phyloP scores from a whole-genome alignment of 2,797 vertebrate species.

The Podarcis siculus region DNA sequence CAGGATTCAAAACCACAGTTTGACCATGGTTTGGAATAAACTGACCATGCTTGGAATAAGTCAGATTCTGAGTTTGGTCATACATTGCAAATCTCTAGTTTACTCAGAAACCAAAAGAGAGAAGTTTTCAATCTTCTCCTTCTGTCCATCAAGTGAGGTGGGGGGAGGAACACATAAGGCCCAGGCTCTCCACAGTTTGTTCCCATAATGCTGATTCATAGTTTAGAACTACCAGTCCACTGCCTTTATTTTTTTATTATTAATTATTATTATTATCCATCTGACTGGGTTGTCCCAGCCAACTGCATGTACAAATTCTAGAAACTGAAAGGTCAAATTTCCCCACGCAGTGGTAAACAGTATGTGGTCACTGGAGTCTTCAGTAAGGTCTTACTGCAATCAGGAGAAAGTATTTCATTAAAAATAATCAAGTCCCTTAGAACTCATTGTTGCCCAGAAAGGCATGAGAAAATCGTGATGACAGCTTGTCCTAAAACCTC shows the following conservation, averaged over 20 bases:
- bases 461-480: not conserved
- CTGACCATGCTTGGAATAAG: not conserved
- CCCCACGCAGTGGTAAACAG: not conserved
- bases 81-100: not conserved
- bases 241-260: not conserved
- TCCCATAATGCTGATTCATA: not conserved
- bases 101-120: not conserved
- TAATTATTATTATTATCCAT: too few species aligned
- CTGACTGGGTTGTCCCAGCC: too few species aligned
- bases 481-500: not conserved
- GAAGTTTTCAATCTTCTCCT: not conserved
- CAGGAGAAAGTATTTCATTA: not conserved
- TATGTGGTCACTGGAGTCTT: not conserved
- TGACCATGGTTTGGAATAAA: not conserved
- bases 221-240: not conserved
- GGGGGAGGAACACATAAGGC: not conserved
- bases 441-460: not conserved
- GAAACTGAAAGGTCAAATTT: not conserved
- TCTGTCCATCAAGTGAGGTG: not conserved
- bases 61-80: not conserved
- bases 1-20: not conserved
- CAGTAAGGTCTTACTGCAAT: not conserved
- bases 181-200: not conserved
- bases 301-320: not conserved
- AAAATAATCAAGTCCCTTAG: not conserved